Conservation (phyloP, 2,888 invertebrate genomes). For the Morpho deidamia region DNA sequence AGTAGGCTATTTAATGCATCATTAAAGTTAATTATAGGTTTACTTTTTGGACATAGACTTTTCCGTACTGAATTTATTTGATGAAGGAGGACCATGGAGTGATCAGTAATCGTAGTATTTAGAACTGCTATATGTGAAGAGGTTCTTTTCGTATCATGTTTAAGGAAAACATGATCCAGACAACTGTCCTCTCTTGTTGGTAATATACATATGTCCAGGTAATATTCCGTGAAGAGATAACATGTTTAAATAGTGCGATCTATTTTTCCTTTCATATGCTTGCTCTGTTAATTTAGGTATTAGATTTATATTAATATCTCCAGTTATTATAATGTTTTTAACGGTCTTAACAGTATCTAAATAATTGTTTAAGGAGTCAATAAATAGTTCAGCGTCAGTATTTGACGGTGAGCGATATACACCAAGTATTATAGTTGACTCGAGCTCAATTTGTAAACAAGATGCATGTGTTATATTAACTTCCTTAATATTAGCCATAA, state of each 20-base stretch:
- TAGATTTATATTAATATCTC: too few species aligned
- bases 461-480: neutral
- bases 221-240: slow-evolving; percentile 6
- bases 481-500: neutral
- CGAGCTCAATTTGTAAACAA: neutral
- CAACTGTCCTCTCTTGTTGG: slow-evolving; percentile 15
- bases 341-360: neutral
- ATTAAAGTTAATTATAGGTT: neutral
- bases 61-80: neutral
- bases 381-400: neutral
- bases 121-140: slow-evolving; percentile 6
- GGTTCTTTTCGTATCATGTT: neutral
- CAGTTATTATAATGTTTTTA: neutral
- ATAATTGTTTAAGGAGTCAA: neutral
- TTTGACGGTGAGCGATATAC: too few species aligned
- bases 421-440: neutral
- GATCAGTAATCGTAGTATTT: neutral
- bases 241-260: slow-evolving; percentile 10
- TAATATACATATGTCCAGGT: slow-evolving; percentile 10
- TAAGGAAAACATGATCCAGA: slow-evolving; percentile 14
- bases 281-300: neutral
- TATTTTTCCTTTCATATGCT: neutral
- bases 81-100: too few species aligned
- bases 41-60: neutral
- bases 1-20: neutral